These are phyloP conservation scores for Xestia ashworthii DNA, from an alignment of 2,888 invertebrate species.

Conservation along the genomic window DNA sequence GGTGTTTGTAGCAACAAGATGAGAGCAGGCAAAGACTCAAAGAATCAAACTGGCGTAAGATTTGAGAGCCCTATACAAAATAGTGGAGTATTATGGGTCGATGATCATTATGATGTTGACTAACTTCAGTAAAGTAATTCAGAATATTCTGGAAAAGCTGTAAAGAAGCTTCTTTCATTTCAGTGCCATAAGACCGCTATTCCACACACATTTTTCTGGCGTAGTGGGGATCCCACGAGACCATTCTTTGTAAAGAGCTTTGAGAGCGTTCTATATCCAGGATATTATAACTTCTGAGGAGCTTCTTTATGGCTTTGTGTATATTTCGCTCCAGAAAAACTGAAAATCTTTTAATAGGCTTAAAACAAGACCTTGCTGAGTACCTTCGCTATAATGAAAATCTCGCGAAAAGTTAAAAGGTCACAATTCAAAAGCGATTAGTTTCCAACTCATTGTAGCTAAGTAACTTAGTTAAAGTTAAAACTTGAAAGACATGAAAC, in stretches of 20 bases:
- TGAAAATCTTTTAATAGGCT: no score
- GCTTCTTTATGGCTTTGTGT: background rate
- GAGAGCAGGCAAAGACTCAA: background rate
- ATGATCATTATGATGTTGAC: background rate
- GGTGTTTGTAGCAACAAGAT: background rate
- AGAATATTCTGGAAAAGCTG: background rate
- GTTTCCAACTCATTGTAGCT: constrained; percentile 32
- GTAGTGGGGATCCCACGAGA: constrained; percentile 3
- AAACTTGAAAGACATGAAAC: constrained; percentile 33
- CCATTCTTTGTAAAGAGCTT: constrained; percentile 15
- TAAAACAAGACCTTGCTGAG: background rate
- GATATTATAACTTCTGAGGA: background rate
- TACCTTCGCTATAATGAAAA: background rate
- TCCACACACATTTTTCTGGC: background rate
- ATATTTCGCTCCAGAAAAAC: background rate
- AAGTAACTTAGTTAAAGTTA: constrained; percentile 29
- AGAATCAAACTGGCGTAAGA: background rate
- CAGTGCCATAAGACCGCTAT: background rate
- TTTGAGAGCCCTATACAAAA: background rate
- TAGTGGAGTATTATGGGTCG: background rate
- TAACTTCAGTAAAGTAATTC: background rate
- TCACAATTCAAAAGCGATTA: constrained; percentile 19
- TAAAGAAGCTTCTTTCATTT: background rate
- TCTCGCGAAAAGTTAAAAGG: constrained; percentile 14
- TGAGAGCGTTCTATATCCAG: background rate